Conservation (phyloP, 2,888 invertebrate species). For the Meiosimyza decipiens region DNA sequence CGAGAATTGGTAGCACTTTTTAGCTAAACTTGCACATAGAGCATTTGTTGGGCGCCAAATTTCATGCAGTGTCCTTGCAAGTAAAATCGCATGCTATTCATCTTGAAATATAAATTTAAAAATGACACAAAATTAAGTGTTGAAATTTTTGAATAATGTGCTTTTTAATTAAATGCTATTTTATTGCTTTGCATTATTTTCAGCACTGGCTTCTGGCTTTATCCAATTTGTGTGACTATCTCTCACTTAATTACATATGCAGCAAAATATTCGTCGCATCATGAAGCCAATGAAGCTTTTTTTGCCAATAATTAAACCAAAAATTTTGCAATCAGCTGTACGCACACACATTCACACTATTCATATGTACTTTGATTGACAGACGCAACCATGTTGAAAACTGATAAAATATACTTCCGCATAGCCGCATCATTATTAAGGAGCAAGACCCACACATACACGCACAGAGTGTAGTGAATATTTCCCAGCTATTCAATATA, state of each 20-base stretch:
- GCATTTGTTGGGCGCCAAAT: no score
- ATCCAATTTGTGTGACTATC: not conserved
- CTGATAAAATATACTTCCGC: slow-evolving; percentile 30
- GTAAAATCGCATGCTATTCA: no score
- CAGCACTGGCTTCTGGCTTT: not conserved
- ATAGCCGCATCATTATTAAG: slow-evolving; percentile 28
- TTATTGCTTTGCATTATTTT: not conserved
- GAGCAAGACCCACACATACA: not conserved
- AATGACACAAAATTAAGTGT: not conserved
- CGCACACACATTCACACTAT: not conserved
- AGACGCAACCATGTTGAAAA: slow-evolving; percentile 31
- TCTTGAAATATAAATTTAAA: slow-evolving; percentile 3
- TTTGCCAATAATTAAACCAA: no score
- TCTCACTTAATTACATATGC: slow-evolving; percentile 18
- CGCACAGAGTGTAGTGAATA: not conserved
- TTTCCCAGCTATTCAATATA: not conserved
- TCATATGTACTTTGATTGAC: slow-evolving; percentile 23
- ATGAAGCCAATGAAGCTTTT: no score
- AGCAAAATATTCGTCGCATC: slow-evolving; percentile 10
- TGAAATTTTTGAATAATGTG: not conserved
- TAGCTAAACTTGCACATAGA: no score
- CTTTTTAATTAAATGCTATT: slow-evolving; percentile 2
- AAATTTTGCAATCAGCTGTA: no score
- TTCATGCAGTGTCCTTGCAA: no score
- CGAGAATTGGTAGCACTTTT: not conserved